These are phyloP conservation scores for Hyposoter dolosus DNA, from an alignment of 2,888 invertebrate species.

Conservation along the genomic window DNA sequence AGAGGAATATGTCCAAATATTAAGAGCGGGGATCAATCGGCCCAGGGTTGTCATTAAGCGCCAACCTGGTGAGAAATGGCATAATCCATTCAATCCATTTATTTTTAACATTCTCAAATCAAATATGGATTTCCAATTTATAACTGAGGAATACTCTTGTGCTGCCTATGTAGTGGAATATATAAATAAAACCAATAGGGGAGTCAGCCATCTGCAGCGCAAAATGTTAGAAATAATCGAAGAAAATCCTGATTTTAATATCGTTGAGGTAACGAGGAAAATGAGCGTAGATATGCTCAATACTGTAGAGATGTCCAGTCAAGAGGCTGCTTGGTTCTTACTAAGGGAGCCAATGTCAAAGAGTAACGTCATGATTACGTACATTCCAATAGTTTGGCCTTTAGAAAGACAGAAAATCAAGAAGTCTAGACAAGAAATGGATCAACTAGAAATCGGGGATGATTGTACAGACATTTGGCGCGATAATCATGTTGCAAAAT, in stretches of 20 bases:
- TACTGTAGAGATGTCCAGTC: conserved; percentile 79
- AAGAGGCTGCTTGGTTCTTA: conserved; percentile 85
- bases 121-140: conserved; percentile 75
- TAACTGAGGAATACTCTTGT: conserved; percentile 83
- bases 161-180: conserved; percentile 83
- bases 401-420: conserved; percentile 79
- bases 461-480: conserved; percentile 81
- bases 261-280: conserved; percentile 74
- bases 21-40: conserved; percentile 71
- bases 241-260: conserved; percentile 79
- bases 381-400: conserved; percentile 75
- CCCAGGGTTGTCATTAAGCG: conserved; percentile 71
- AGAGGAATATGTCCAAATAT: conserved; percentile 74
- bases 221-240: conserved; percentile 77
- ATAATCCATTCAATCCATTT: conserved; percentile 73
- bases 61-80: conserved; percentile 66
- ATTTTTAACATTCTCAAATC: conserved; percentile 68
- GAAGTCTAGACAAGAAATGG: conserved; percentile 76
- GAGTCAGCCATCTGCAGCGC: conserved; percentile 80
- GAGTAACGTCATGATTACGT: conserved; percentile 73
- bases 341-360: conserved; percentile 83
- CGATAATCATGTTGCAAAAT: conserved; percentile 83
- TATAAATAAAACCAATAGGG: conserved; percentile 81
- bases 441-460: conserved; percentile 71
- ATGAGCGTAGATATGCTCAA: conserved; percentile 79